Conservation (phyloP, 2,888 invertebrate genomes). For the Athalia cordata region DNA sequence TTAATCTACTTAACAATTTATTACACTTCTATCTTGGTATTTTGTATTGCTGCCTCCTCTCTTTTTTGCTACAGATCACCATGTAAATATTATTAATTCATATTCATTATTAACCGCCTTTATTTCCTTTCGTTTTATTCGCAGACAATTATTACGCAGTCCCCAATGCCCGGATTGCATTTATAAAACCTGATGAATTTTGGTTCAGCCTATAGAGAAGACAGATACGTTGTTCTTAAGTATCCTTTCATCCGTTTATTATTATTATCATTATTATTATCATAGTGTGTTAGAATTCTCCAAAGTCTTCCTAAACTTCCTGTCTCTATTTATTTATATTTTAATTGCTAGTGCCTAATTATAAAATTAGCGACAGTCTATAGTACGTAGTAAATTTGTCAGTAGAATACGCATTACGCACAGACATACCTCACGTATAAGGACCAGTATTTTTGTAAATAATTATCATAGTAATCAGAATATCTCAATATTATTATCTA, state of each 20-base stretch:
- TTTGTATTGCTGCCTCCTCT: neutral
- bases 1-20: neutral
- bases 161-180: constrained; percentile 30
- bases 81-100: neutral
- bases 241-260: neutral
- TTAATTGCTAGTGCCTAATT: too few species aligned
- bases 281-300: neutral
- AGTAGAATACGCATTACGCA: neutral
- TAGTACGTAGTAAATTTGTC: too few species aligned
- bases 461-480: neutral
- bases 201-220: neutral
- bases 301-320: neutral
- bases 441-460: constrained; percentile 26
- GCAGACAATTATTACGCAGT: constrained; percentile 28
- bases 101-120: neutral
- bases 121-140: constrained; percentile 16
- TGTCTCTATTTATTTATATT: neutral
- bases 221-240: constrained; percentile 26
- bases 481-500: too few species aligned
- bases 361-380: too few species aligned
- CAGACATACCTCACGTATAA: neutral
- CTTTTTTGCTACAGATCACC: neutral
- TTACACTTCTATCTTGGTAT: neutral
- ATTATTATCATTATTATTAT: neutral
- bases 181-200: constrained; percentile 22